phyloP scores from a whole-genome alignment of 2,888 invertebrate genomes.

The Tenthredo livida region DNA sequence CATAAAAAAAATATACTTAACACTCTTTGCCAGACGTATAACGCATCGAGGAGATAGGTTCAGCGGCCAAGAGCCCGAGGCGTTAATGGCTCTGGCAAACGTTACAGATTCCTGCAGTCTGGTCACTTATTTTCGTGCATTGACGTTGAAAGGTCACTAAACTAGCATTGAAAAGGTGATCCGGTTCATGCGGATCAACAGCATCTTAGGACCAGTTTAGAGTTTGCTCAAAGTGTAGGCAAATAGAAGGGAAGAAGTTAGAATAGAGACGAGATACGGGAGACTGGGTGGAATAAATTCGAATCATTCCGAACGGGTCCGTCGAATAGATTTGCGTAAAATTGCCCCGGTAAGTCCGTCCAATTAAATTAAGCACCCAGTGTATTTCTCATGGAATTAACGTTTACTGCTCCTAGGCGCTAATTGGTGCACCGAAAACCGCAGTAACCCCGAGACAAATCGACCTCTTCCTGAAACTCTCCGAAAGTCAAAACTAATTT shows the following conservation, averaged over 20 bases:
- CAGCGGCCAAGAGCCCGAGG: constrained; percentile 27
- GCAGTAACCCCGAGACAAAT: constrained; percentile 37
- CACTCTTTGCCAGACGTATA: neutral
- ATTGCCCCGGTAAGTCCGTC: constrained; percentile 56
- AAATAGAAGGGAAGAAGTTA: constrained; percentile 2
- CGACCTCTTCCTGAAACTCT: constrained; percentile 25
- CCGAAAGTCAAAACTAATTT: constrained; percentile 47
- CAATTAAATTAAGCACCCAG: constrained; percentile 64
- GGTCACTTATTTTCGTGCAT: constrained; percentile 30
- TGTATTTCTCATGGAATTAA: constrained; percentile 63
- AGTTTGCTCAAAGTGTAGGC: neutral
- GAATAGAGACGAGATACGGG: neutral
- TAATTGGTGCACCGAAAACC: constrained; percentile 62
- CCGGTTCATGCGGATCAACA: neutral
- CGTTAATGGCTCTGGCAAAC: constrained; percentile 18
- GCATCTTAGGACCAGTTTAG: neutral
- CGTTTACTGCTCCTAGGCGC: constrained; percentile 60
- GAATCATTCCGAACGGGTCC: neutral
- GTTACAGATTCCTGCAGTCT: neutral
- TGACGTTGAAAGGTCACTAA: constrained; percentile 24
- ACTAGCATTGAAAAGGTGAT: neutral
- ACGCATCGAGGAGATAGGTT: neutral
- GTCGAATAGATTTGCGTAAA: constrained; percentile 45
- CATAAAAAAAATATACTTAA: neutral
- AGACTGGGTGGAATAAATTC: constrained; percentile 38